Base-by-base conservation (phyloP, 2,888 invertebrate genomes). In the Pachycephus smyrnensis region DNA sequence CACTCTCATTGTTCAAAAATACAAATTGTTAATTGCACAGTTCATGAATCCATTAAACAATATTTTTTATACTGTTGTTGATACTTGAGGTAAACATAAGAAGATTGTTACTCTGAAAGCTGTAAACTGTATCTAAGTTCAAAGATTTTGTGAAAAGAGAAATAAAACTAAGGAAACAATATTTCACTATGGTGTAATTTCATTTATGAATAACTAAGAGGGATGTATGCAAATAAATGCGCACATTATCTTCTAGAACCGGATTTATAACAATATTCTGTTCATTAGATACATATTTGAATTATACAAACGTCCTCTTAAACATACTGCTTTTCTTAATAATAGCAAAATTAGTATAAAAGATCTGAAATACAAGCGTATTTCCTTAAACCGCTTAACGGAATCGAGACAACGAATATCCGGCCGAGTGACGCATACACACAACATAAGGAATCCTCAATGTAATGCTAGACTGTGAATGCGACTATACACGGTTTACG, bases 301-400 rank as follows among this genome's bases (percentile, higher is more conserved):
- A 55, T 55, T 55, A 55, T 55, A 55, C 55, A 55, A 55, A 55
- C 55, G 23, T 55, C 23, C 1, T 55, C 23, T 55, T 55, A 55
- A 71, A 71, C 9, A 15, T 71, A 71, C 31, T 71, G 71, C 71
- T 71, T 31, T 31, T 71, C 32, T 71, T 71, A 71, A 71, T 71
- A 33, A 71, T 71, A 71, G 71, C 71, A 71, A 71, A 71, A 71
- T 71, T 31, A 71, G 71, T 71, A 71, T 33, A 71, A 71, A 71
- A 71, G 33, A 32, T 71, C 9, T 33, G 33, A 71, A 32, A 12
- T 31, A 31, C 71, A 71, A 31, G 71, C 71, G 23, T 71, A 15
- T 71, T 71, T 71, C 4, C 71, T 71, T 55, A 55, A 55, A 55
- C 23, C 23, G 55, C 23, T 55, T 55, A 23, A 55, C 55, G 23